Percentiles rank a stretch among this genome's conserved stretches.
Conservation (phyloP, 2,888 invertebrate genomes). For the Leptinotarsa haldemani region DNA sequence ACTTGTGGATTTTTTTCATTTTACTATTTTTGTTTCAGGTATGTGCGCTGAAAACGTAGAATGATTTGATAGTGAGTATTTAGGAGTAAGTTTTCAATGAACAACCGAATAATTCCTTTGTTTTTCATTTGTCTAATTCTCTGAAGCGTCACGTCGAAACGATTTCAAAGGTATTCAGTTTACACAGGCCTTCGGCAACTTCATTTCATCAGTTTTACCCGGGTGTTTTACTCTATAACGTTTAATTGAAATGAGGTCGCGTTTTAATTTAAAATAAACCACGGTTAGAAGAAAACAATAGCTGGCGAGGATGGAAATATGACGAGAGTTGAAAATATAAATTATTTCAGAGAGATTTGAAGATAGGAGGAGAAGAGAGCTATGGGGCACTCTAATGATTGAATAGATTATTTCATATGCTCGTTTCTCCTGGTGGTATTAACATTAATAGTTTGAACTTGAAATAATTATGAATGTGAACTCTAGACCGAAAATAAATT, state of each 20-base stretch:
- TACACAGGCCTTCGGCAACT: conserved; percentile 7
- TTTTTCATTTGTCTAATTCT: neutral
- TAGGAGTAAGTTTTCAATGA: neutral
- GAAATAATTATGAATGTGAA: too few relatives aligned
- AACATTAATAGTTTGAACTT: neutral
- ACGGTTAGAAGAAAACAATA: neutral
- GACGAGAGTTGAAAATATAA: neutral
- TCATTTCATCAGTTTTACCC: neutral
- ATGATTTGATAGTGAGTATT: neutral
- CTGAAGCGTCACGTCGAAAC: neutral
- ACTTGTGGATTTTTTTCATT: neutral
- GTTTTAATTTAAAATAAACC: conserved; percentile 12
- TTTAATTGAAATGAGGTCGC: conserved; percentile 1
- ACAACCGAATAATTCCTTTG: neutral
- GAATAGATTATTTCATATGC: neutral
- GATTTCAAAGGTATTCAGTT: neutral
- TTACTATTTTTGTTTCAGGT: neutral
- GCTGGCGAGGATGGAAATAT: neutral
- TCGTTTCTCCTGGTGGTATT: neutral
- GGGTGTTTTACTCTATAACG: conserved; percentile 1
- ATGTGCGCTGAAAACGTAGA: neutral
- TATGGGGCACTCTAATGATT: neutral
- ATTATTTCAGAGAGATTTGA: neutral
- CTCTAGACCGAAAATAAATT: too few relatives aligned
- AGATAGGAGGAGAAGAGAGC: neutral